phyloP scores from a whole-genome alignment of 2,113 vertebrate genomes.

The Stercorarius parasiticus region DNA sequence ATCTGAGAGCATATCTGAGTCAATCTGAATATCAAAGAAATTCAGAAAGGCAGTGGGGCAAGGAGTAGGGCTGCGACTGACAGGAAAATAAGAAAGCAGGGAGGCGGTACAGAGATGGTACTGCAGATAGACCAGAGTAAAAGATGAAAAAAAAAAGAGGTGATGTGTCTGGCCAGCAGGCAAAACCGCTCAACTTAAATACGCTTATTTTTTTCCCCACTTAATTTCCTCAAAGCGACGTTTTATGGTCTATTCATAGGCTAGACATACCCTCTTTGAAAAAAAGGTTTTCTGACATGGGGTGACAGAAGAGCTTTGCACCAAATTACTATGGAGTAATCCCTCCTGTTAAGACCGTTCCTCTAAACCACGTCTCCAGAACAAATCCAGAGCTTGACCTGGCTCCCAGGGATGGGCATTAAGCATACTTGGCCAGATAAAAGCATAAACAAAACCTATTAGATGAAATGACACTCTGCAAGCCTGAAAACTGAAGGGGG shows the following conservation, averaged over 20 bases:
- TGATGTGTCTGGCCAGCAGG: not conserved
- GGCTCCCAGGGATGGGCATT: not conserved
- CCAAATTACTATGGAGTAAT: not conserved
- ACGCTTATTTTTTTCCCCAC: not conserved
- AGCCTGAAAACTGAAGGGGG: not conserved
- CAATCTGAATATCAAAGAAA: slow-evolving; percentile 57
- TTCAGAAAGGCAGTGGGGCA: not conserved
- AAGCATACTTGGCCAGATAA: not conserved
- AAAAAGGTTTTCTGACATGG: not conserved
- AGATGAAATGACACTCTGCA: not conserved
- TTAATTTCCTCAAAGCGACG: not conserved
- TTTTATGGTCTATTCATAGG: not conserved
- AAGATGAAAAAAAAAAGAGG: not conserved
- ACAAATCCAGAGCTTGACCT: not conserved
- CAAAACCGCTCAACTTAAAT: not conserved
- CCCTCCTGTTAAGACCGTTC: not conserved
- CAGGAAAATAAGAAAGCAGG: not conserved
- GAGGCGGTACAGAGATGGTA: not conserved
- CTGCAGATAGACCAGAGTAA: not conserved
- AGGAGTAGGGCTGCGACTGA: not conserved
- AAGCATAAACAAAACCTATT: not conserved
- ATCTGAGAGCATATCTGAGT: slow-evolving; percentile 11
- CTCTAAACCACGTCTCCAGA: not conserved
- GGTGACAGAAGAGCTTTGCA: not conserved
- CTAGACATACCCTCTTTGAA: not conserved